Evolutionary conservation across 2,888 invertebrate genomes (phyloP).

Genomic region (Cryptocephalus primarius): DNA sequence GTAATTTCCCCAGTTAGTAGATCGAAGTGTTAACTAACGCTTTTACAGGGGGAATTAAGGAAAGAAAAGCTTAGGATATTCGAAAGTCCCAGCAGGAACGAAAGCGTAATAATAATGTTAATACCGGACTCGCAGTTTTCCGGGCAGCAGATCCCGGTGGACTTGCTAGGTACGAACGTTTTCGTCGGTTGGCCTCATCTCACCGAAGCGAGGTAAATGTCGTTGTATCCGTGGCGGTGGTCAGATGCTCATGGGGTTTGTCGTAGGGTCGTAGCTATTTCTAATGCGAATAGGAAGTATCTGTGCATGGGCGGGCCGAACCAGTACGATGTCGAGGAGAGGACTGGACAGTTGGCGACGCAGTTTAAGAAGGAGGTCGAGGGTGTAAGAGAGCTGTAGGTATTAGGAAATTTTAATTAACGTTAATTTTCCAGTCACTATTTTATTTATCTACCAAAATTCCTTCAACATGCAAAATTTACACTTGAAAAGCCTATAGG

Average conservation of each 20-base stretch:
- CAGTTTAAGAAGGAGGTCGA: slow-evolving; percentile 42
- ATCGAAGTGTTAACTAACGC: background rate
- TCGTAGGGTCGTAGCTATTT: slow-evolving; percentile 50
- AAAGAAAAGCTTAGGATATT: slow-evolving; percentile 77
- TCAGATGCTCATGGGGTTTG: background rate
- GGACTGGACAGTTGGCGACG: slow-evolving; percentile 21
- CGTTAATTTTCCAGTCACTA: no score
- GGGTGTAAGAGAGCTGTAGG: slow-evolving; percentile 48
- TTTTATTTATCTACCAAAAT: no score
- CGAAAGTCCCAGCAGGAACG: slow-evolving; percentile 68
- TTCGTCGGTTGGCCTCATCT: slow-evolving; percentile 92
- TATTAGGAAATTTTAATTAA: slow-evolving; percentile 8
- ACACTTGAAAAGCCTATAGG: no score
- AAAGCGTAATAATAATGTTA: slow-evolving; percentile 73
- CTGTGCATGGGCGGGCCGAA: slow-evolving; percentile 36
- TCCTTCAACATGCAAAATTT: no score
- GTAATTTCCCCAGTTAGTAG: slow-evolving; percentile 11
- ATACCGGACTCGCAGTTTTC: slow-evolving; percentile 33
- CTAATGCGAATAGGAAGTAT: slow-evolving; percentile 42
- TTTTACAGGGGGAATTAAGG: slow-evolving; percentile 39
- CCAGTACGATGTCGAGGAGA: slow-evolving; percentile 35
- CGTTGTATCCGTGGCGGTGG: background rate
- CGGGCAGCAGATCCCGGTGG: slow-evolving; percentile 27
- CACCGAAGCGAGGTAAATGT: slow-evolving; percentile 61
- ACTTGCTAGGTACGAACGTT: slow-evolving; percentile 60